Conservation (phyloP, 2,113 vertebrate species). For the Stercorarius parasiticus region DNA sequence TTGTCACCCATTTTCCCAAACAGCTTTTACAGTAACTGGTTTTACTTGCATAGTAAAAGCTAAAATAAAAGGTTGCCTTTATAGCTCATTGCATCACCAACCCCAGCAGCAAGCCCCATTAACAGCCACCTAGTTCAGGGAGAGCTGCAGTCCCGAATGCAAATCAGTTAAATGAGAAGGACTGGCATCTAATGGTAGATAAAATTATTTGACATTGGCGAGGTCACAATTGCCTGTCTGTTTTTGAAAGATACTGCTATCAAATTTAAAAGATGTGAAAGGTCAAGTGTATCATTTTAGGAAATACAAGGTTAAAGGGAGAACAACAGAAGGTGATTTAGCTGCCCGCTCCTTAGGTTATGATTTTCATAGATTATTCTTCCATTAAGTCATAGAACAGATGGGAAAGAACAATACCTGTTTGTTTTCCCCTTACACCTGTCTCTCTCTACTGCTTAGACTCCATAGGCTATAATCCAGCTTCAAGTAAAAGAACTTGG, state of each 20-base stretch:
- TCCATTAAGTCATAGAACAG: neutral
- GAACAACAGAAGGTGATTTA: conserved; percentile 26
- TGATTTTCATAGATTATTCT: conserved; percentile 29
- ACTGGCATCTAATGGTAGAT: conserved; percentile 31
- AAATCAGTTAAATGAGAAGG: conserved; percentile 54
- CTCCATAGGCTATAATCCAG: neutral
- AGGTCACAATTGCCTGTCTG: conserved; percentile 31
- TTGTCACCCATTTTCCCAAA: conserved; percentile 40
- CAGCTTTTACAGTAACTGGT: conserved; percentile 69
- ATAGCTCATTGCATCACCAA: conserved; percentile 49
- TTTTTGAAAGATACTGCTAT: conserved; percentile 35
- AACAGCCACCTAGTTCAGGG: conserved; percentile 45
- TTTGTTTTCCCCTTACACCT: neutral
- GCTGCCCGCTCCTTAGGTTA: neutral
- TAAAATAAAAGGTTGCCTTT: conserved; percentile 61
- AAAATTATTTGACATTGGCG: conserved; percentile 54
- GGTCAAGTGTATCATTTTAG: conserved; percentile 18
- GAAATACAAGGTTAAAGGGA: conserved; percentile 11
- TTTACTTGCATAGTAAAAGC: conserved; percentile 68
- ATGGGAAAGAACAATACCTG: neutral
- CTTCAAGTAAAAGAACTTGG: neutral
- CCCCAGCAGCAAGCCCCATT: conserved; percentile 19
- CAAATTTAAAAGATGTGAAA: conserved; percentile 50
- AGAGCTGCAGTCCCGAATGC: conserved; percentile 23
- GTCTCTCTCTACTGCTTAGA: neutral